These are phyloP conservation scores for Ispidina picta DNA, from an alignment of 2,797 vertebrate genomes.

Conservation along the genomic window DNA sequence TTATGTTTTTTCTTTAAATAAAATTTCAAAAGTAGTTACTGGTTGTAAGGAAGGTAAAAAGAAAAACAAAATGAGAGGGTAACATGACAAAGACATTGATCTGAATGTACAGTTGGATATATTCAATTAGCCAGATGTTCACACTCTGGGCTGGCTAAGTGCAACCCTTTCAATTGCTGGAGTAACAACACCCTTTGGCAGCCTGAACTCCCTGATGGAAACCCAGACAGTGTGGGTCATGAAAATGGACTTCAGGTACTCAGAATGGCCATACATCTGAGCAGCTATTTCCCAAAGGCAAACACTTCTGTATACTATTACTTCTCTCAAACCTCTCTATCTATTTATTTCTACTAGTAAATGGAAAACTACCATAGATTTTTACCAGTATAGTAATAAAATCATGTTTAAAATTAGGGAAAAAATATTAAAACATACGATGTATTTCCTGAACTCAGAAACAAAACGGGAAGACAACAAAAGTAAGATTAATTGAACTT, in stretches of 20 bases:
- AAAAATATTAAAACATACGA: background rate
- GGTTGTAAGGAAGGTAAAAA: background rate
- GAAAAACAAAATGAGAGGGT: background rate
- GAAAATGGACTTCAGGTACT: background rate
- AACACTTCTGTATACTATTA: background rate
- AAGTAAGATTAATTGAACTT: background rate
- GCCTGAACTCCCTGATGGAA: background rate
- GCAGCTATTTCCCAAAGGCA: background rate
- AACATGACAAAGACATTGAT: background rate
- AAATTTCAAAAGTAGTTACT: background rate
- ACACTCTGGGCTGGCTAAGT: background rate
- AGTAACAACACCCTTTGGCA: background rate
- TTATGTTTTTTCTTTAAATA: background rate
- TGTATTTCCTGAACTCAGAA: background rate
- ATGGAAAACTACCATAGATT: background rate
- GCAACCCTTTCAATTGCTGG: background rate
- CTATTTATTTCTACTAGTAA: background rate
- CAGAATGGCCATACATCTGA: background rate
- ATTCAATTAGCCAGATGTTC: background rate
- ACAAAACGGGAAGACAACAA: background rate
- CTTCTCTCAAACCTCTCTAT: background rate
- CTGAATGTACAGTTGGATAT: background rate
- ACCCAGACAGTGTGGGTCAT: background rate
- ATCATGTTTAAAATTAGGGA: background rate
- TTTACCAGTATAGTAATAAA: background rate